phyloP scores from a whole-genome alignment of 2,797 vertebrate genomes.

The Eospalax fontanierii region DNA sequence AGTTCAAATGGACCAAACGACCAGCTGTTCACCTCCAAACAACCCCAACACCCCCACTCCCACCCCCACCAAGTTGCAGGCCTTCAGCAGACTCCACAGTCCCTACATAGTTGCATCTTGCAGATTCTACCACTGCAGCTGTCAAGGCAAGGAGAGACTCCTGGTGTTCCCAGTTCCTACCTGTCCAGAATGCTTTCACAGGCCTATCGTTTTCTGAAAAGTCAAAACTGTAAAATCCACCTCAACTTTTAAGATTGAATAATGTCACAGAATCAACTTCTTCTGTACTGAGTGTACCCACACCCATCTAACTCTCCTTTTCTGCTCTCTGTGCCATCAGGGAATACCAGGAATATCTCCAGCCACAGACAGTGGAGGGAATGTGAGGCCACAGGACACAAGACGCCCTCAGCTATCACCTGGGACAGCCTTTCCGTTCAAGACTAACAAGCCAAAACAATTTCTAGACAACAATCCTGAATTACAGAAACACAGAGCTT shows the following conservation, averaged over 20 bases:
- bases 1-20: background rate
- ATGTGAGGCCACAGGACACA: background rate
- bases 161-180: background rate
- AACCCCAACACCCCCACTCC: no score
- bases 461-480: constrained; percentile 78
- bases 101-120: background rate
- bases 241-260: background rate
- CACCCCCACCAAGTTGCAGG: no score
- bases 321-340: background rate
- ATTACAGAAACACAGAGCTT: constrained; percentile 90
- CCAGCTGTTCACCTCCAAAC: background rate
- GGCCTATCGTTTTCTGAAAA: background rate
- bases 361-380: background rate
- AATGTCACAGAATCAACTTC: background rate
- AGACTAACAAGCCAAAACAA: background rate
- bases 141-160: background rate
- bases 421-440: background rate
- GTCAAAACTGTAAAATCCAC: background rate
- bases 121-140: background rate
- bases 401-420: background rate
- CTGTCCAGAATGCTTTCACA: background rate
- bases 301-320: no score
- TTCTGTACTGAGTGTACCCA: no score
- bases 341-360: background rate
- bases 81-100: background rate